phyloP scores from a whole-genome alignment of 2,888 invertebrate genomes.

The Pimpla rufipes region DNA sequence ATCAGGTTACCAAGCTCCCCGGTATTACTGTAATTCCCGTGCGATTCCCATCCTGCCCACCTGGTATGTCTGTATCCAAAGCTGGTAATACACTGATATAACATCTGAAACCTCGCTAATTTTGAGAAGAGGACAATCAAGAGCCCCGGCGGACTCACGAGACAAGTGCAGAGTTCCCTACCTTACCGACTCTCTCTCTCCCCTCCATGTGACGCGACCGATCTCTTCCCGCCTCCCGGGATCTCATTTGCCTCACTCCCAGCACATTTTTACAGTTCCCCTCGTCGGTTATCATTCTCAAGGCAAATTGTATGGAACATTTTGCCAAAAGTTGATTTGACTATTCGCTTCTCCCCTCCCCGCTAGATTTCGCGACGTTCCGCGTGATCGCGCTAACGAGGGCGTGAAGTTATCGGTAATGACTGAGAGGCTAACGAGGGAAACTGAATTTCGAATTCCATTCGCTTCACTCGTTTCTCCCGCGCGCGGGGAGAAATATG shows the following conservation, averaged over 20 bases:
- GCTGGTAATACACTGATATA: conserved; percentile 1
- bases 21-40: neutral
- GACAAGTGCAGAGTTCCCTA: neutral
- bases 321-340: neutral
- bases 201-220: neutral
- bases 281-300: too few relatives aligned
- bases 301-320: neutral
- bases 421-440: neutral
- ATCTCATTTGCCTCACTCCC: too few relatives aligned
- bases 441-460: neutral
- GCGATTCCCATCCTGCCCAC: neutral
- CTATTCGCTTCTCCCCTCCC: neutral
- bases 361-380: neutral
- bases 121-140: neutral
- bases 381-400: neutral
- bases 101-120: conserved; percentile 3
- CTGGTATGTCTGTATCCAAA: neutral
- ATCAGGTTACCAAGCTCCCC: neutral
- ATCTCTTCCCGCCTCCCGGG: too few relatives aligned
- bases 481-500: neutral
- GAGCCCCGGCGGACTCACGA: neutral
- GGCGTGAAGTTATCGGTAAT: neutral
- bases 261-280: too few relatives aligned
- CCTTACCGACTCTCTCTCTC: neutral
- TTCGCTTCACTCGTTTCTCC: neutral